A percentile compares a stretch with the other conserved stretches of the same genome.
Conservation (phyloP, 2,888 invertebrate genomes). For the Dione vanillae region DNA sequence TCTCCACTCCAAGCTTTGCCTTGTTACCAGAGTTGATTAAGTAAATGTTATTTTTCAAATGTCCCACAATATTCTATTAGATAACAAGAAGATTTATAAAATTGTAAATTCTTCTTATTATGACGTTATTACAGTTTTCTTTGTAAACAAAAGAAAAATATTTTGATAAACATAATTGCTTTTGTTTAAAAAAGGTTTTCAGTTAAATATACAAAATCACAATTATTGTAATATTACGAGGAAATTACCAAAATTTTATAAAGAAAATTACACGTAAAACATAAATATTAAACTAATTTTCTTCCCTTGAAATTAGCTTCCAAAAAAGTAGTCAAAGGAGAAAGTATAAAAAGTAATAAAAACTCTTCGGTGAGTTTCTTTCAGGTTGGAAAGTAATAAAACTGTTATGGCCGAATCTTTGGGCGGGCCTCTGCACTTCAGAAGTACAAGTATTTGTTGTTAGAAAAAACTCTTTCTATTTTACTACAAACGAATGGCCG, state of each 20-base stretch:
- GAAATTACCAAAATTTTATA: constrained; percentile 8
- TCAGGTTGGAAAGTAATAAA: constrained; percentile 68
- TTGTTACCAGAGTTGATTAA: no score
- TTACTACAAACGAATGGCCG: constrained; percentile 49
- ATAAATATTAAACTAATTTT: constrained; percentile 31
- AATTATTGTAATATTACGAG: not conserved
- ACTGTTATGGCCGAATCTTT: constrained; percentile 67
- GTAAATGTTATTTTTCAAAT: not conserved
- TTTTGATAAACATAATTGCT: not conserved
- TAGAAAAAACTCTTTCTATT: constrained; percentile 50
- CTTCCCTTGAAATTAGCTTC: constrained; percentile 27
- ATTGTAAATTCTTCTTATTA: not conserved
- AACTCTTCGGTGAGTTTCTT: constrained; percentile 57
- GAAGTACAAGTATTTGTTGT: constrained; percentile 53
- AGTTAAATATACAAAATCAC: not conserved
- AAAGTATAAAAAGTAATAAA: constrained; percentile 52
- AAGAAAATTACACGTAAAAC: constrained; percentile 11
- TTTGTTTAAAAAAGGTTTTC: not conserved
- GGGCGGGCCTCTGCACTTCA: constrained; percentile 52
- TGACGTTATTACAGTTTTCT: not conserved
- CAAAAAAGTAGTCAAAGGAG: constrained; percentile 46
- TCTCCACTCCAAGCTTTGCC: no score
- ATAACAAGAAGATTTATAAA: not conserved
- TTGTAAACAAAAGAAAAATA: not conserved
- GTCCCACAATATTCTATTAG: not conserved